Percentiles rank a stretch among this genome's conserved stretches.
Conservation (phyloP, 2,797 vertebrate species). For the Schizopygopsis pylzovi region DNA sequence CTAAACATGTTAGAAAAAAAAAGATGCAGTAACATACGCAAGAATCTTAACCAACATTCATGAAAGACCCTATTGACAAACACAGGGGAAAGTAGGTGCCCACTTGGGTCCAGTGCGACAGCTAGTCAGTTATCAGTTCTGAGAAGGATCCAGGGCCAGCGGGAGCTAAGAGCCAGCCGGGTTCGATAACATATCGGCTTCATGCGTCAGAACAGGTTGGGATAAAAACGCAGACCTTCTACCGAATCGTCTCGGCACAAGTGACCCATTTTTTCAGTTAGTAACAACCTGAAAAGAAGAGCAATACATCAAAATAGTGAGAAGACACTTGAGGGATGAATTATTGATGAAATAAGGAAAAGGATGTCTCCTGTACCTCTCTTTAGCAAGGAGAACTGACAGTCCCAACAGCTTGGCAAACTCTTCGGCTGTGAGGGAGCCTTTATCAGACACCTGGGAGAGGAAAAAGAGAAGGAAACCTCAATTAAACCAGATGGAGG, state of each 20-base stretch:
- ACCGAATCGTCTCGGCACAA: constrained; percentile 98
- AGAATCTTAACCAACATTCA: constrained; percentile 31
- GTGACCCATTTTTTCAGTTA: constrained; percentile 98
- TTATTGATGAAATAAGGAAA: constrained; percentile 24
- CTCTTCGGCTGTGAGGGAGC: constrained; percentile 94
- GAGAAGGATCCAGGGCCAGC: constrained; percentile 7
- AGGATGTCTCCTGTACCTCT: constrained; percentile 79
- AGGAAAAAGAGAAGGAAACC: neutral
- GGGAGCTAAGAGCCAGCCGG: constrained; percentile 2
- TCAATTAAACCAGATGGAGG: constrained; percentile 18
- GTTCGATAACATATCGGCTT: constrained; percentile 18
- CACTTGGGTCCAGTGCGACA: neutral
- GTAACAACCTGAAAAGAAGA: constrained; percentile 82
- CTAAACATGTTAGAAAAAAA: neutral
- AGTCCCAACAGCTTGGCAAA: constrained; percentile 96
- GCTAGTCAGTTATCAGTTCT: constrained; percentile 21
- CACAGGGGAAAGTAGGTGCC: constrained; percentile 2
- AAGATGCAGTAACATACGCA: neutral
- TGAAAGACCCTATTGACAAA: constrained; percentile 35
- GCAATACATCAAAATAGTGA: constrained; percentile 14
- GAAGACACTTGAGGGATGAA: constrained; percentile 19
- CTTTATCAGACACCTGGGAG: constrained; percentile 90
- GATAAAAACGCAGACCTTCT: constrained; percentile 97
- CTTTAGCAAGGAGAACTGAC: constrained; percentile 97
- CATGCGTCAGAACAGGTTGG: constrained; percentile 88